A percentile compares a stretch with the other conserved stretches of the same genome.
These are phyloP conservation scores for Congeria kusceri DNA, from an alignment of 2,888 invertebrate genomes.

Conservation along the genomic window DNA sequence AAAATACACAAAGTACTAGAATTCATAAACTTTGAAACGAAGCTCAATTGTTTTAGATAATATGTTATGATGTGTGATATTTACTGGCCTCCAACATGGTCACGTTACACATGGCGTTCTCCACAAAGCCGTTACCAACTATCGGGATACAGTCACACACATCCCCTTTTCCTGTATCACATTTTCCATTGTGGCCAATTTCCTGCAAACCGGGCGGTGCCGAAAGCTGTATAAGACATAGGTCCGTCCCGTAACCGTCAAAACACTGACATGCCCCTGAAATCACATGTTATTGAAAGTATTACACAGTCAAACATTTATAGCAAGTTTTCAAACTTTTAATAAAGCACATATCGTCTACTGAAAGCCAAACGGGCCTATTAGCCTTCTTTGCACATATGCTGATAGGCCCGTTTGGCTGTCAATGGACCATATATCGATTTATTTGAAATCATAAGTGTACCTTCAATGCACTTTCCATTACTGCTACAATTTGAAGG, in stretches of 20 bases:
- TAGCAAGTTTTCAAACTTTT: no score
- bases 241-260: conserved; percentile 25
- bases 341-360: no score
- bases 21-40: no score
- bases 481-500: conserved; percentile 37
- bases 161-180: conserved; percentile 20
- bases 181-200: conserved; percentile 19
- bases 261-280: conserved; percentile 27
- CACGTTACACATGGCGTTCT: conserved; percentile 18
- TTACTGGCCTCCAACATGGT: conserved; percentile 20
- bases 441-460: neutral
- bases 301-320: no score
- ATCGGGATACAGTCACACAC: conserved; percentile 30
- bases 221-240: conserved; percentile 17
- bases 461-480: conserved; percentile 25
- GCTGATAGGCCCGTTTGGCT: no score
- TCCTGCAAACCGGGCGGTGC: conserved; percentile 15
- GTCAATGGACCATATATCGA: no score
- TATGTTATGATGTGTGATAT: no score
- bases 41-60: no score
- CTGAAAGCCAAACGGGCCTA: no score
- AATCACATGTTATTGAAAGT: neutral
- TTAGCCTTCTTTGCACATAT: no score
- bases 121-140: conserved; percentile 37
- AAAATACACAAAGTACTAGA: no score